Percentiles rank a stretch among this genome's conserved stretches.
Evolutionary conservation across 2,888 invertebrate species (phyloP).

Genomic region (Heliconius aoede): DNA sequence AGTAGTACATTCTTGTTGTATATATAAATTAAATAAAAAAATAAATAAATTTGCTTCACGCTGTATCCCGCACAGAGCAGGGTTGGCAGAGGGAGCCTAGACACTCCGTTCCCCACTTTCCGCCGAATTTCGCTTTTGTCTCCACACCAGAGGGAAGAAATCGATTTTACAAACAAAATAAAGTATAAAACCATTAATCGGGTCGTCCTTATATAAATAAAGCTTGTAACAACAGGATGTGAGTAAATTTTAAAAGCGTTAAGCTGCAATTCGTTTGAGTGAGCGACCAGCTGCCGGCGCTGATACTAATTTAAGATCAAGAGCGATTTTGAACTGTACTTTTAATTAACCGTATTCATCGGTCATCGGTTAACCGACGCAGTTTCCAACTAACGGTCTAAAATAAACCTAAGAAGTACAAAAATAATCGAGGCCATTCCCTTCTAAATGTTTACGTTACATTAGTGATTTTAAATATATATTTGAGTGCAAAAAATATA

Average conservation of each 20-base stretch:
- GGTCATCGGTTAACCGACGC: constrained; percentile 36
- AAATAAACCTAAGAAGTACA: constrained; percentile 32
- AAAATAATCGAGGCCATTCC: constrained; percentile 49
- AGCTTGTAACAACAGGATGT: constrained; percentile 10
- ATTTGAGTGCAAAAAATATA: constrained; percentile 48
- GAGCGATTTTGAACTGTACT: constrained; percentile 39
- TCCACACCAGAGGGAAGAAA: too few relatives aligned
- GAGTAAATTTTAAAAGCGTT: constrained; percentile 23
- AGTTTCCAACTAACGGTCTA: constrained; percentile 27
- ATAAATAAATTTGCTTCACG: too few relatives aligned
- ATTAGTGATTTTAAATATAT: constrained; percentile 48
- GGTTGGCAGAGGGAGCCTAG: too few relatives aligned
- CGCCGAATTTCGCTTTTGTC: too few relatives aligned
- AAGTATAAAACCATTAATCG: background rate
- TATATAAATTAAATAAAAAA: background rate
- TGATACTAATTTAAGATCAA: constrained; percentile 35
- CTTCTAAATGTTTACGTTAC: constrained; percentile 33
- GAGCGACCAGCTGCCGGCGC: constrained; percentile 28
- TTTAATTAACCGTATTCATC: constrained; percentile 40
- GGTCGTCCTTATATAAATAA: constrained; percentile 3
- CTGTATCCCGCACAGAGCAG: too few relatives aligned
- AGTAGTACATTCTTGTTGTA: background rate
- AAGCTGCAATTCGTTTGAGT: constrained; percentile 6
- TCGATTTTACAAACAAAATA: background rate
- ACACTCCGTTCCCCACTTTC: too few relatives aligned